Percentiles rank a stretch among this genome's conserved stretches.
Conservation (phyloP, 2,797 vertebrate genomes). For the Rhodeus uyekii region DNA sequence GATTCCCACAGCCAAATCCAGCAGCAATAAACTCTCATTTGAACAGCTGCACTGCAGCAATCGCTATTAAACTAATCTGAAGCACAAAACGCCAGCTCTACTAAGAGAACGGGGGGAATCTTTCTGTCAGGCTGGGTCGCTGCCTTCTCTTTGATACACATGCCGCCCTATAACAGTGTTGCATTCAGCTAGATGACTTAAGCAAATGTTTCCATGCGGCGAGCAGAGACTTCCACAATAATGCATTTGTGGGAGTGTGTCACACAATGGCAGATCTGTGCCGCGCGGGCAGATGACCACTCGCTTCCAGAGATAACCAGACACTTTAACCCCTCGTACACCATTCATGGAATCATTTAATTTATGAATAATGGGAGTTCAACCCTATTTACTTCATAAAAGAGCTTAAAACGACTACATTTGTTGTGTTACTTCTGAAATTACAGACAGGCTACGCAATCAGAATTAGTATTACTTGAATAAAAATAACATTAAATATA, state of each 20-base stretch:
- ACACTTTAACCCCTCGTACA: neutral
- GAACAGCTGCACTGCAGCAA: neutral
- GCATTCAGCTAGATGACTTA: conserved; percentile 40
- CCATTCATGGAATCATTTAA: neutral
- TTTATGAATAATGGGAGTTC: neutral
- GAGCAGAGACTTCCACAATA: conserved; percentile 37
- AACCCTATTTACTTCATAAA: neutral
- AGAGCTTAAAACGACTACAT: neutral
- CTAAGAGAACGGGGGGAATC: neutral
- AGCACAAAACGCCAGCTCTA: neutral
- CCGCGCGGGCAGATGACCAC: conserved; percentile 59
- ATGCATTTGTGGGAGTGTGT: conserved; percentile 45
- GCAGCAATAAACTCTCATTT: neutral
- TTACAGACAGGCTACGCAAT: neutral
- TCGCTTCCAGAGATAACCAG: conserved; percentile 43
- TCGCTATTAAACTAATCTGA: neutral
- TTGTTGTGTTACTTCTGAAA: neutral
- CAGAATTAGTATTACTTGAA: neutral
- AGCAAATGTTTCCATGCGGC: conserved; percentile 49
- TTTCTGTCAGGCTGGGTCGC: neutral
- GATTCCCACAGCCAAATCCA: neutral
- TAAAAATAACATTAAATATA: neutral
- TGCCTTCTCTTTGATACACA: neutral
- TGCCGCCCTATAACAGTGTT: neutral
- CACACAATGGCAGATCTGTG: conserved; percentile 53